A percentile compares a stretch with the other conserved stretches of the same genome.
Conservation (phyloP, 2,797 vertebrate species). For the Hirundo rustica region DNA sequence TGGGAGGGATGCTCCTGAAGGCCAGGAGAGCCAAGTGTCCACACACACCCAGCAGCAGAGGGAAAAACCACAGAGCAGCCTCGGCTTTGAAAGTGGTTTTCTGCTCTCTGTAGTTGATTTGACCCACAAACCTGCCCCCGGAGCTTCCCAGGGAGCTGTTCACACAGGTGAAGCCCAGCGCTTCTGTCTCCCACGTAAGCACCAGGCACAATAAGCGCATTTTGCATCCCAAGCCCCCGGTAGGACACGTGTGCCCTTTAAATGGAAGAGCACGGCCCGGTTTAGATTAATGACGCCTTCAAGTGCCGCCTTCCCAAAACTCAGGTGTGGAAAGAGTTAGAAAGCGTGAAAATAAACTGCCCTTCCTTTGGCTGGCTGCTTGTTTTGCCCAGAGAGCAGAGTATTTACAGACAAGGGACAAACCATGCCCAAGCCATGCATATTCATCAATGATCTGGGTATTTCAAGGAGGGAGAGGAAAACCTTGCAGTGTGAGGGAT, state of each 20-base stretch:
- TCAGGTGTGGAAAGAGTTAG: neutral
- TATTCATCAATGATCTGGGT: neutral
- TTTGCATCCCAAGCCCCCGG: neutral
- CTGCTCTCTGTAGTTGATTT: neutral
- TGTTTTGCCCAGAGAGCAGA: neutral
- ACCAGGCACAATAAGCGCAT: rapidly evolving
- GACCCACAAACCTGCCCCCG: neutral
- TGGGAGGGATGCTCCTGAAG: neutral
- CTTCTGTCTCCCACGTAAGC: neutral
- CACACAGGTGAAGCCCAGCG: neutral
- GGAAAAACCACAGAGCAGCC: neutral
- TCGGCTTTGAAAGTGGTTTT: rapidly evolving
- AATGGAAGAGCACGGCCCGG: neutral
- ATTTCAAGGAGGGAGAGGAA: neutral
- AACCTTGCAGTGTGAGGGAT: neutral
- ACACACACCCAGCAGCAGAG: neutral
- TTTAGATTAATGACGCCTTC: neutral
- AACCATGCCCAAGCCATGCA: rapidly evolving
- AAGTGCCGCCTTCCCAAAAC: neutral
- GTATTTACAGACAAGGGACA: neutral
- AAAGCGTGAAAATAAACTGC: neutral
- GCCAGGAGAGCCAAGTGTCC: neutral
- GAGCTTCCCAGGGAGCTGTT: neutral
- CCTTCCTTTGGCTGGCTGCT: neutral
- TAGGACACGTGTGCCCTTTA: neutral